Percentiles rank a stretch among this genome's conserved stretches.
These are phyloP conservation scores for Styela clava DNA, from an alignment of 23 tunicate genomes.

Conservation along the genomic window DNA sequence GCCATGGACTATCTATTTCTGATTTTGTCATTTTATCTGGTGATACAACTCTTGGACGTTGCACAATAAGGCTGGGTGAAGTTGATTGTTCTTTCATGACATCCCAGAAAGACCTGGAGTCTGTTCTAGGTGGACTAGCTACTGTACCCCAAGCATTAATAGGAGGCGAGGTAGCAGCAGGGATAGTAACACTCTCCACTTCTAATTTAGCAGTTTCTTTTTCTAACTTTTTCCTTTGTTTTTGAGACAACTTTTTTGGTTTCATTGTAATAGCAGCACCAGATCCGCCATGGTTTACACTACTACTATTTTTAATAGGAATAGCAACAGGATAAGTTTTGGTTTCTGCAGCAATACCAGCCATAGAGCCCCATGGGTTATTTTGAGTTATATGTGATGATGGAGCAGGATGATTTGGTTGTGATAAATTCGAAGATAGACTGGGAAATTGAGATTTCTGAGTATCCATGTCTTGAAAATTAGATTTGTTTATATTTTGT, in stretches of 20 bases:
- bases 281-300: constrained; percentile 1
- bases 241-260: constrained; percentile 56
- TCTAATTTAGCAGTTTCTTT: constrained; percentile 13
- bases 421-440: not conserved
- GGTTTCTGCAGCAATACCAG: not conserved
- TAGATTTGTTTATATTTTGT: not conserved
- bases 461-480: not conserved
- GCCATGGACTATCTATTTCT: constrained; percentile 29
- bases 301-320: not conserved
- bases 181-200: not conserved
- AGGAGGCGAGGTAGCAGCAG: not conserved
- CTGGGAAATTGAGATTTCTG: not conserved
- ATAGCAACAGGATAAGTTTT: not conserved
- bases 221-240: constrained; percentile 38
- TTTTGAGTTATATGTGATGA: no score
- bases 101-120: constrained; percentile 3
- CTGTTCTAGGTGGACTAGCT: not conserved
- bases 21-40: not conserved
- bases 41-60: not conserved
- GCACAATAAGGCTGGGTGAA: not conserved
- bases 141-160: constrained; percentile 61
- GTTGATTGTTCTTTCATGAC: constrained; percentile 4
- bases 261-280: not conserved
- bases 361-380: not conserved
- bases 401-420: not conserved